A percentile compares a stretch with the other conserved stretches of the same genome.
phyloP scores from a whole-genome alignment of 35 echinoderm and acorn worm species.

The Lytechinus pictus region DNA sequence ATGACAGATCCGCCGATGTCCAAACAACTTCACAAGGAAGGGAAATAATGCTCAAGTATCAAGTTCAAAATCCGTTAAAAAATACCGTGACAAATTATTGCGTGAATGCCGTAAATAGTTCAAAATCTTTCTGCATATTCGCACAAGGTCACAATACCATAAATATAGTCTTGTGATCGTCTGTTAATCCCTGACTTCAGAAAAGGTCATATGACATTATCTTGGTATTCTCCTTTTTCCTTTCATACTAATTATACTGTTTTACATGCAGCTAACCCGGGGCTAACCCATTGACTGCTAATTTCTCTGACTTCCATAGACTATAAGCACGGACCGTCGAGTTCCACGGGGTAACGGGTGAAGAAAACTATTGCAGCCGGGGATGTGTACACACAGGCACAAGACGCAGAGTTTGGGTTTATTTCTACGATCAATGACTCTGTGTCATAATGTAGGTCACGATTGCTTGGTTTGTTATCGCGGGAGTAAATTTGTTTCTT shows the following conservation, averaged over 20 bases:
- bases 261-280: background rate
- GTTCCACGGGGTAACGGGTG: background rate
- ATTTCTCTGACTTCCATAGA: no score
- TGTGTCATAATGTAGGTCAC: conserved; percentile 5
- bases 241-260: background rate
- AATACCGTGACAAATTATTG: background rate
- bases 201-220: conserved; percentile 14
- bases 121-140: background rate
- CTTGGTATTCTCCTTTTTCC: background rate
- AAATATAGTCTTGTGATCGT: background rate
- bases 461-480: conserved; percentile 5
- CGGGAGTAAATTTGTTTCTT: background rate
- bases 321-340: no score
- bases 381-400: background rate
- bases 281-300: no score
- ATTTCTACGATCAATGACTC: background rate
- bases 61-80: background rate
- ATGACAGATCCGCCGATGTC: no score
- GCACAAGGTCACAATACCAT: background rate
- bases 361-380: background rate
- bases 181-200: background rate
- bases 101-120: conserved; percentile 1
- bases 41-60: background rate
- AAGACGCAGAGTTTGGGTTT: background rate
- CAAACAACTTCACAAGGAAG: background rate